Conservation (phyloP, 2,113 vertebrate genomes). For the Scytalopus superciliaris region DNA sequence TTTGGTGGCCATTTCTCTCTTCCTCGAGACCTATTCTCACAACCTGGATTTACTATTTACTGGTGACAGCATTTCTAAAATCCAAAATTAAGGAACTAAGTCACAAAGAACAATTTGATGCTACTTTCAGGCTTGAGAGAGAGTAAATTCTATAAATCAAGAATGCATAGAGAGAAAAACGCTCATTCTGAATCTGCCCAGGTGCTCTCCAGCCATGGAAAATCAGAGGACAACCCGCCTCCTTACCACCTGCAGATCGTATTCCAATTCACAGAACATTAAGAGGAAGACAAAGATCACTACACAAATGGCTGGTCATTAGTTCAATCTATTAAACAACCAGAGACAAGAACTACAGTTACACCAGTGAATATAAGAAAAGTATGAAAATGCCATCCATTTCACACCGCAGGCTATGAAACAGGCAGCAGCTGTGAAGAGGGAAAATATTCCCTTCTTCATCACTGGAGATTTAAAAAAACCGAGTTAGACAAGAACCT, state of each 20-base stretch:
- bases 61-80: background rate
- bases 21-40: background rate
- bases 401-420: background rate
- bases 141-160: background rate
- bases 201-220: background rate
- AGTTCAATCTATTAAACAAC: background rate
- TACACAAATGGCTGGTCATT: background rate
- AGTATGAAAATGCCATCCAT: background rate
- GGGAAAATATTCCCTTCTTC: background rate
- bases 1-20: background rate
- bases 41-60: background rate
- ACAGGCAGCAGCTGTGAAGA: background rate
- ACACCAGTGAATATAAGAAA: background rate
- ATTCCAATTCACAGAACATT: background rate
- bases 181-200: background rate
- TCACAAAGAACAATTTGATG: background rate
- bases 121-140: background rate
- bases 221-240: background rate
- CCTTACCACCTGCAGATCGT: background rate
- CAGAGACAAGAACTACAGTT: background rate
- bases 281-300: background rate
- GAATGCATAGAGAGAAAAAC: background rate
- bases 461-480: background rate
- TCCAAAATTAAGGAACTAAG: background rate
- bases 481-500: background rate